Evolutionary conservation across 2,797 vertebrate species (phyloP).

Genomic region (Emys orbicularis): DNA sequence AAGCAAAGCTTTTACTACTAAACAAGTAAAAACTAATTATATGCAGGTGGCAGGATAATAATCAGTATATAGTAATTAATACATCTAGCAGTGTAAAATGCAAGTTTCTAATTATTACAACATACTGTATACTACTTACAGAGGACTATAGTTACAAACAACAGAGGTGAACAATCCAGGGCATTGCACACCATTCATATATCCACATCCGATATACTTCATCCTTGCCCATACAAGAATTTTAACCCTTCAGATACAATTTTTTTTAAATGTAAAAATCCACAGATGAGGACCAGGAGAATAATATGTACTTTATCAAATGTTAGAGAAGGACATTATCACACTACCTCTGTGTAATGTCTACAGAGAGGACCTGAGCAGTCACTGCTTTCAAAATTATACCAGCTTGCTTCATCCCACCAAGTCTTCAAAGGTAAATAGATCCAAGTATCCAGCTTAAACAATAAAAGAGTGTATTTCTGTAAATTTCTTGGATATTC

Average conservation of each 20-base stretch:
- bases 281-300: background rate
- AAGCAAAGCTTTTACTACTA: background rate
- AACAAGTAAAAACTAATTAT: background rate
- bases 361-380: background rate
- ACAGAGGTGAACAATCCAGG: fast-evolving
- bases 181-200: background rate
- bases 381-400: background rate
- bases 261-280: background rate
- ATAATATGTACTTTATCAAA: background rate
- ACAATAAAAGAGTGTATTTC: background rate
- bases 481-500: background rate
- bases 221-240: background rate
- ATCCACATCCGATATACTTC: background rate
- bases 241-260: background rate
- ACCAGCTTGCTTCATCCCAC: background rate
- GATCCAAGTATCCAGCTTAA: background rate
- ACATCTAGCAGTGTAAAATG: background rate
- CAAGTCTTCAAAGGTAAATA: background rate
- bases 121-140: background rate
- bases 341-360: background rate
- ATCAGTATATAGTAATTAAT: background rate
- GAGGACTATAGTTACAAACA: background rate
- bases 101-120: background rate
- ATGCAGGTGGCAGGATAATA: background rate
- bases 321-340: background rate